These are phyloP conservation scores for Acanthornis magna DNA, from an alignment of 2,797 vertebrate genomes.

Conservation along the genomic window DNA sequence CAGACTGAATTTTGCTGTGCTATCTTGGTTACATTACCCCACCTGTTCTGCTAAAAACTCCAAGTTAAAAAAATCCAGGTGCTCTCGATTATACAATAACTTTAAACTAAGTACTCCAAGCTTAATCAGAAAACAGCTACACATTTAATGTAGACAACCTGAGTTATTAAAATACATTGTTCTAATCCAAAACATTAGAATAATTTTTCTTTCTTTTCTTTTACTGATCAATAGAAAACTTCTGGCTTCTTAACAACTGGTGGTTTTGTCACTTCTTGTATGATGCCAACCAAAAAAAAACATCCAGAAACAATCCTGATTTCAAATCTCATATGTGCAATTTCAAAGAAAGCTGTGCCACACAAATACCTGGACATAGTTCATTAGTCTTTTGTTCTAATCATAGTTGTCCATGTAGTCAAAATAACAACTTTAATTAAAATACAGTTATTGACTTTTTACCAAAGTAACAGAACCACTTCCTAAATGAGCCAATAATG, in stretches of 20 bases:
- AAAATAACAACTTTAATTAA: background rate
- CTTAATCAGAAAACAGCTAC: background rate
- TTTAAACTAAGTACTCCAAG: background rate
- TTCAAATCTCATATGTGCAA: background rate
- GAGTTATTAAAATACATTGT: background rate
- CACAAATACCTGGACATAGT: background rate
- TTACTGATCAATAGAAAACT: background rate
- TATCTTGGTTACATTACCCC: background rate
- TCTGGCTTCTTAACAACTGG: background rate
- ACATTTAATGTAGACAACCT: background rate
- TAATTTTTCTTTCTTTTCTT: background rate
- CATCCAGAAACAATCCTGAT: background rate
- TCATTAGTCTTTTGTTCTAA: background rate
- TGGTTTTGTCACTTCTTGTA: background rate
- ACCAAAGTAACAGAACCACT: background rate
- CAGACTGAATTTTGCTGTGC: background rate
- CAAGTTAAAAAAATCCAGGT: background rate
- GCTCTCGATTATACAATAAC: background rate
- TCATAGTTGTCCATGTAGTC: background rate
- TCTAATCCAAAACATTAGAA: constrained; percentile 1
- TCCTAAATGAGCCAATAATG: background rate
- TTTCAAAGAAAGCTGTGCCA: background rate
- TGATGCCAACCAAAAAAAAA: background rate
- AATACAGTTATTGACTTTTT: background rate
- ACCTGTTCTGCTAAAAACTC: background rate